Evolutionary conservation across 2,113 vertebrate species (phyloP).

Genomic region (Larimichthys polyactis): DNA sequence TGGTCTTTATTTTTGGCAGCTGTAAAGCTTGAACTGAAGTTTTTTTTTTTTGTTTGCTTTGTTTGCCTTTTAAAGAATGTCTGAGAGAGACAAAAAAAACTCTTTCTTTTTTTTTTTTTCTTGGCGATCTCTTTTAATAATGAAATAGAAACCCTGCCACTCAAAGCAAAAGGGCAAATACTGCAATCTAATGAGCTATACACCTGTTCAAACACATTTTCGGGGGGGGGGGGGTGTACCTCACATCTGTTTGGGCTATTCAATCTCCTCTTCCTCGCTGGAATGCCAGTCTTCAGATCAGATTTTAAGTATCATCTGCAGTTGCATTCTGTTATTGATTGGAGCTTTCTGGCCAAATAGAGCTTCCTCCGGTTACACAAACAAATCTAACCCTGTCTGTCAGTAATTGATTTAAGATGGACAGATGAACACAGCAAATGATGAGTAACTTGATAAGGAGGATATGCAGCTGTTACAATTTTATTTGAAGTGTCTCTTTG

Average conservation of each 20-base stretch:
- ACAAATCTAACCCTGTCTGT: constrained; percentile 1
- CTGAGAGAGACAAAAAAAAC: background rate
- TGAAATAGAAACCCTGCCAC: constrained; percentile 29
- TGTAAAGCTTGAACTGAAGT: constrained; percentile 6
- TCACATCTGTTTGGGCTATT: constrained; percentile 37
- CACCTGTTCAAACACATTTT: constrained; percentile 70
- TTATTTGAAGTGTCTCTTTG: background rate
- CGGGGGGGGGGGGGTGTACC: background rate
- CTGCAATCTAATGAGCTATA: constrained; percentile 50
- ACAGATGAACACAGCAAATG: constrained; percentile 1
- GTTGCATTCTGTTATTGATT: constrained; percentile 33
- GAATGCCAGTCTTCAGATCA: constrained; percentile 37
- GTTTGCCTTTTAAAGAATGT: background rate
- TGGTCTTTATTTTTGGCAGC: constrained; percentile 20
- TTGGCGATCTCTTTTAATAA: constrained; percentile 34
- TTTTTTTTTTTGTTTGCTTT: constrained; percentile 21
- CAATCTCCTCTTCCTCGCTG: constrained; percentile 4
- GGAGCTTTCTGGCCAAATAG: constrained; percentile 15
- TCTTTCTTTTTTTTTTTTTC: constrained; percentile 15
- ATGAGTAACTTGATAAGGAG: background rate
- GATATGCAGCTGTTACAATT: background rate
- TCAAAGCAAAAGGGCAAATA: constrained; percentile 39
- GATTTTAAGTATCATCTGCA: constrained; percentile 20
- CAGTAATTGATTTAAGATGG: constrained; percentile 13
- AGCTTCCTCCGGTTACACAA: constrained; percentile 34